Percentiles rank a stretch among this genome's conserved stretches.
phyloP scores from a whole-genome alignment of 2,888 invertebrate genomes.

The Eupithecia dodoneata region DNA sequence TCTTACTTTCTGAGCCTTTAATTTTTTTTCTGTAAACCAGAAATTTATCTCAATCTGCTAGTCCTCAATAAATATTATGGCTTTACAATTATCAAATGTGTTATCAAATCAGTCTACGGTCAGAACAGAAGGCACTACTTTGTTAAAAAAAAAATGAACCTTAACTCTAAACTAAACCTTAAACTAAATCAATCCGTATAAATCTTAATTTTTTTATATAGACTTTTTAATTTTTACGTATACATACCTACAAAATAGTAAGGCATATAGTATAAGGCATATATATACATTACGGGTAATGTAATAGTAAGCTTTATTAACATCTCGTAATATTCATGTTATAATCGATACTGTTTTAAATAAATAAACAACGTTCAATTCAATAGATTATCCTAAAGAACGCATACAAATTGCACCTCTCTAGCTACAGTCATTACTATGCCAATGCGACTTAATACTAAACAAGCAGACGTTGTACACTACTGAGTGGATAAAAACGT shows the following conservation, averaged over 20 bases:
- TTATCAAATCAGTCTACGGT: not conserved
- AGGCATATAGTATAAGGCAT: not conserved
- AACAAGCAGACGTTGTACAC: slow-evolving; percentile 15
- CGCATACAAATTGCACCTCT: slow-evolving; percentile 40
- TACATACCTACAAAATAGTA: slow-evolving; percentile 16
- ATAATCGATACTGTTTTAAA: slow-evolving; percentile 27
- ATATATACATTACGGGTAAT: too few species aligned
- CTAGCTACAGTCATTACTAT: slow-evolving; percentile 14
- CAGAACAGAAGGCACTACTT: not conserved
- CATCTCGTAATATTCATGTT: slow-evolving; percentile 15
- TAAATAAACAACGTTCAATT: slow-evolving; percentile 40
- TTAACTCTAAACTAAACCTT: not conserved
- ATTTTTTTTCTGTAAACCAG: not conserved
- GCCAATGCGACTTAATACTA: slow-evolving; percentile 8
- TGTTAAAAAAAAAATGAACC: too few species aligned
- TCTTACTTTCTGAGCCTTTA: not conserved
- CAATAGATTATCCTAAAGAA: slow-evolving; percentile 39
- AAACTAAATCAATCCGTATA: slow-evolving; percentile 5
- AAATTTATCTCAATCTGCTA: not conserved
- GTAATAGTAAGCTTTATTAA: slow-evolving; percentile 10
- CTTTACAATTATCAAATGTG: not conserved
- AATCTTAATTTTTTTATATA: slow-evolving; percentile 8
- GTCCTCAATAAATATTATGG: not conserved
- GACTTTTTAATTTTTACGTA: not conserved
- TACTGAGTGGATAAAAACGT: slow-evolving; percentile 15